phyloP scores from a whole-genome alignment of 2,797 vertebrate species.

The Cynopterus sphinx region DNA sequence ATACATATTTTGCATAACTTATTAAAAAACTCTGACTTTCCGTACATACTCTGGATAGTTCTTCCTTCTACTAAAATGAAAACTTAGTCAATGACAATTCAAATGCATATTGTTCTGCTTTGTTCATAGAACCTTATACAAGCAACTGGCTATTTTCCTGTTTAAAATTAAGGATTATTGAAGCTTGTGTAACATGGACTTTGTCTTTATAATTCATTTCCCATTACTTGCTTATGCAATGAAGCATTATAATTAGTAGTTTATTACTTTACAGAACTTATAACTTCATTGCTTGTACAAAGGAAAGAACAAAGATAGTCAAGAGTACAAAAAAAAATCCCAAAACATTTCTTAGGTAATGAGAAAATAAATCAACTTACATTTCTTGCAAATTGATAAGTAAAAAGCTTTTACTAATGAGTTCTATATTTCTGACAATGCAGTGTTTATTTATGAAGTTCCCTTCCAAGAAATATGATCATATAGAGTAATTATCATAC shows the following conservation, averaged over 20 bases:
- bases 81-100: slow-evolving; percentile 67
- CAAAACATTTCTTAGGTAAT: slow-evolving; percentile 75
- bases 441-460: slow-evolving; percentile 53
- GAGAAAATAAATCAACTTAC: slow-evolving; percentile 80
- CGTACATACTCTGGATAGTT: slow-evolving; percentile 57
- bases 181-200: slow-evolving; percentile 71
- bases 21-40: slow-evolving; percentile 71
- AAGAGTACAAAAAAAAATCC: slow-evolving; percentile 59
- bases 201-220: slow-evolving; percentile 81
- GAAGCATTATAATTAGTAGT: slow-evolving; percentile 75
- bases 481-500: neutral
- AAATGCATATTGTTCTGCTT: slow-evolving; percentile 71
- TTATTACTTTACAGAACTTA: slow-evolving; percentile 74
- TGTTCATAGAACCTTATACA: slow-evolving; percentile 74
- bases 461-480: slow-evolving; percentile 39
- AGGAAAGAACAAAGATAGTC: slow-evolving; percentile 78
- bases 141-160: slow-evolving; percentile 80
- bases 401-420: slow-evolving; percentile 70
- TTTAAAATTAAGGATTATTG: slow-evolving; percentile 78
- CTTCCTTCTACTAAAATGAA: slow-evolving; percentile 46
- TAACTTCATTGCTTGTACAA: slow-evolving; percentile 70
- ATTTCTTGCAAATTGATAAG: slow-evolving; percentile 77
- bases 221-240: slow-evolving; percentile 76
- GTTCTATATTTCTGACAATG: slow-evolving; percentile 64
- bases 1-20: slow-evolving; percentile 66